These are phyloP conservation scores for Montipora cactus DNA, from an alignment of 64 coral and sea anemone species.

Conservation along the genomic window DNA sequence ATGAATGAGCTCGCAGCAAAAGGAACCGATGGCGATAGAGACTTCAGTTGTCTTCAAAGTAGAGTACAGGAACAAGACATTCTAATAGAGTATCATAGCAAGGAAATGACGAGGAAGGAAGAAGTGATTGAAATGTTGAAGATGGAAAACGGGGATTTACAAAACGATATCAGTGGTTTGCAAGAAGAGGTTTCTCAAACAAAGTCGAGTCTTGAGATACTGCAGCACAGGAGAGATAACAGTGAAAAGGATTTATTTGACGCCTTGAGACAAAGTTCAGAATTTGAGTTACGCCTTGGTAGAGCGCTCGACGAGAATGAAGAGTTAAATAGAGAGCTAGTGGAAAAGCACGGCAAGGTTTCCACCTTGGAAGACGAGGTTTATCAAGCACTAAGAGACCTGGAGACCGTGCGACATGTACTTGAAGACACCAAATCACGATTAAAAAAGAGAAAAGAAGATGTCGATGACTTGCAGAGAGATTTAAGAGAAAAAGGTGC, in stretches of 20 bases:
- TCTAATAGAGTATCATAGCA: slow-evolving; percentile 43
- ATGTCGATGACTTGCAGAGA: slow-evolving; percentile 34
- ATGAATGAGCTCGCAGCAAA: slow-evolving; percentile 46
- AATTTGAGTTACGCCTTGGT: slow-evolving; percentile 76
- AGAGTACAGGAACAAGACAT: slow-evolving; percentile 71
- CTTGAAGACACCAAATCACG: slow-evolving; percentile 60
- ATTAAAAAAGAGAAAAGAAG: slow-evolving; percentile 54
- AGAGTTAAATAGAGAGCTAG: slow-evolving; percentile 74
- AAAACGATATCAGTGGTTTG: slow-evolving; percentile 53
- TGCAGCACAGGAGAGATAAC: slow-evolving; percentile 69
- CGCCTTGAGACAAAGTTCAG: slow-evolving; percentile 72
- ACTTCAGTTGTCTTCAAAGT: slow-evolving; percentile 47
- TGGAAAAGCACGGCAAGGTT: slow-evolving; percentile 57
- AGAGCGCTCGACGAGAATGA: slow-evolving; percentile 72
- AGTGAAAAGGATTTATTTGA: slow-evolving; percentile 83
- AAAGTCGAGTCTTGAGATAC: slow-evolving; percentile 49
- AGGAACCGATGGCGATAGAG: slow-evolving; percentile 30
- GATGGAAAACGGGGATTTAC: slow-evolving; percentile 57
- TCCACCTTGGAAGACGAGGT: slow-evolving; percentile 59
- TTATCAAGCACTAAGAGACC: slow-evolving; percentile 60
- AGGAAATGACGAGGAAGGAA: slow-evolving; percentile 78
- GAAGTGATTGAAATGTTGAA: slow-evolving; percentile 62
- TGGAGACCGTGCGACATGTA: slow-evolving; percentile 60
- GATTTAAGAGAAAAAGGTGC: slow-evolving; percentile 47
- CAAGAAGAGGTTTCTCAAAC: slow-evolving; percentile 46